Evolutionary conservation across 2,113 vertebrate species (phyloP).

Genomic region (Setophaga petechia): DNA sequence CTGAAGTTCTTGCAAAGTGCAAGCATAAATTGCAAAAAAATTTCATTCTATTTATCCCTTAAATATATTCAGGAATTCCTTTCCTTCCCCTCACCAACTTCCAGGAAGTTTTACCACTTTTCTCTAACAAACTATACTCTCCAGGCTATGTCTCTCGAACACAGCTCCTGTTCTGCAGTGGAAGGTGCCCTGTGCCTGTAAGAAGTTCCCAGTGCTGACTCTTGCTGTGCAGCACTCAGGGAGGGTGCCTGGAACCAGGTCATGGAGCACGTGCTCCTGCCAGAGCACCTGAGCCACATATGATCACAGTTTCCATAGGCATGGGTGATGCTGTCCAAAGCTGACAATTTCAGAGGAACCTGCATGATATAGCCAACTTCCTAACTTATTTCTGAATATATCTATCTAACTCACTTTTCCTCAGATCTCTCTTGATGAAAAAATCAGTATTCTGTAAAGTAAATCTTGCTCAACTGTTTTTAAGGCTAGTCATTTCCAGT

Average conservation of each 20-base stretch:
- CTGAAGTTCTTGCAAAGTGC: background rate
- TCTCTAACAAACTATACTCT: background rate
- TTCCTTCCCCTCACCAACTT: background rate
- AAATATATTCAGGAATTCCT: background rate
- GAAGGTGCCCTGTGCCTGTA: background rate
- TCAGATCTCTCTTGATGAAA: background rate
- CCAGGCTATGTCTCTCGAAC: background rate
- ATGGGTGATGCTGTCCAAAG: background rate
- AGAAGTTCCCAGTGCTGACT: background rate
- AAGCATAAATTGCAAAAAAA: background rate
- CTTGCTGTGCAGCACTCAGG: background rate
- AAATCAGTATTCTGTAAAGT: background rate
- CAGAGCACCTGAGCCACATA: background rate
- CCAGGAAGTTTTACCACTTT: background rate
- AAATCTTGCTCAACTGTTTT: background rate
- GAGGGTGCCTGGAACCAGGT: background rate
- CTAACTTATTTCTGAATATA: background rate
- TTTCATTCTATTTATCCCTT: background rate
- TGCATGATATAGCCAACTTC: background rate
- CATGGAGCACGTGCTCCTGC: accelerated
- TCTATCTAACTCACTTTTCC: background rate
- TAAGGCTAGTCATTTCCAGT: background rate
- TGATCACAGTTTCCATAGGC: background rate
- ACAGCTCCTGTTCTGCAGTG: background rate
- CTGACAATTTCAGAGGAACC: background rate